A percentile compares a stretch with the other conserved stretches of the same genome.
These are phyloP conservation scores for Gastracanthus pulcherrimus DNA, from an alignment of 2,888 invertebrate genomes.

Conservation along the genomic window DNA sequence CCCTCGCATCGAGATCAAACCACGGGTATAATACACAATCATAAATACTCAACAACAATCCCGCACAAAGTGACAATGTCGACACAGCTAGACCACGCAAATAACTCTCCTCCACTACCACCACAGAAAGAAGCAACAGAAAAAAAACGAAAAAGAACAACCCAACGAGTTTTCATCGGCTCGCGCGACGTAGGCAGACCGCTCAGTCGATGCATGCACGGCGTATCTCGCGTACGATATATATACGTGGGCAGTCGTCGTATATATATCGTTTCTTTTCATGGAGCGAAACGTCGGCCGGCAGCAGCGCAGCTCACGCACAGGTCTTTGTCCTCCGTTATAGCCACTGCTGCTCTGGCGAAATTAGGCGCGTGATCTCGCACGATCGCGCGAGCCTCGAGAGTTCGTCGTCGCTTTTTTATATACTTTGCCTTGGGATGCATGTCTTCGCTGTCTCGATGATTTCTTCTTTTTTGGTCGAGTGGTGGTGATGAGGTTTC, in stretches of 20 bases:
- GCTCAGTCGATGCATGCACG: not conserved
- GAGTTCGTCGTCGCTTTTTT: not conserved
- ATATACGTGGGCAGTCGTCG: slow-evolving; percentile 33
- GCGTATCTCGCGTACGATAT: not conserved
- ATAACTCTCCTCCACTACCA: not conserved
- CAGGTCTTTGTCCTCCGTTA: not conserved
- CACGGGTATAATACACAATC: not conserved
- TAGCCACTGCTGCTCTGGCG: not conserved
- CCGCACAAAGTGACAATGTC: not conserved
- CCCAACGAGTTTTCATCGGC: slow-evolving; percentile 22
- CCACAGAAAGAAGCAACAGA: not conserved
- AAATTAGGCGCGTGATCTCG: slow-evolving; percentile 35
- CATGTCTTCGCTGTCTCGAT: no score
- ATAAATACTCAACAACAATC: not conserved
- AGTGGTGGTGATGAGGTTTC: not conserved
- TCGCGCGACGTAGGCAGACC: slow-evolving; percentile 26
- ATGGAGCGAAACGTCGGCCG: slow-evolving; percentile 38
- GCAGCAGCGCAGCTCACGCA: not conserved
- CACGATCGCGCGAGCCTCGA: not conserved
- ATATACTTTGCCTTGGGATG: no score
- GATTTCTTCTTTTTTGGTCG: not conserved
- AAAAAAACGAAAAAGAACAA: not conserved
- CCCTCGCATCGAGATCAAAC: no score
- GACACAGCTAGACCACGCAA: not conserved
- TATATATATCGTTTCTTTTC: slow-evolving; percentile 53